These are phyloP conservation scores for Drosophila nigromelanica DNA, from an alignment of 1,140 invertebrate species.

Conservation along the genomic window DNA sequence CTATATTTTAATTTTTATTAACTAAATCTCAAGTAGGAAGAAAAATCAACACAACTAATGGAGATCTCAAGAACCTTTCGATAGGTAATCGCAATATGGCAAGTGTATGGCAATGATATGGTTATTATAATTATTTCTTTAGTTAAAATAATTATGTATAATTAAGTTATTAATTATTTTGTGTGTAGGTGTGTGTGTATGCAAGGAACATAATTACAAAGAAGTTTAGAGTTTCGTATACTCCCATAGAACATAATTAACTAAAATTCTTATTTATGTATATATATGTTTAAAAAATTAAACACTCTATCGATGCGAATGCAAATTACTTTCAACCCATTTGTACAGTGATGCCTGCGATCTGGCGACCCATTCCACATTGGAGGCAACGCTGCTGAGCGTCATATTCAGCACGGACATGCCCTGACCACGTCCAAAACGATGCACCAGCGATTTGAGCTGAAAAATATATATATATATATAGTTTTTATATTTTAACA, in stretches of 20 bases:
- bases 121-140: conserved; percentile 60
- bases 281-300: neutral
- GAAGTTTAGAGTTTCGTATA: conserved; percentile 31
- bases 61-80: conserved; percentile 54
- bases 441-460: conserved; percentile 82
- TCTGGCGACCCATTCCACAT: conserved; percentile 83
- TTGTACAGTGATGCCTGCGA: conserved; percentile 82
- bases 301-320: conserved; percentile 69
- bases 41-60: conserved; percentile 48
- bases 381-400: conserved; percentile 80
- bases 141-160: conserved; percentile 51
- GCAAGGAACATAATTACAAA: conserved; percentile 80
- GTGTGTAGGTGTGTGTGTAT: conserved; percentile 28
- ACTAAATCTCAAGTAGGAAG: conserved; percentile 34
- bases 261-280: conserved; percentile 29
- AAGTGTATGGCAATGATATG: conserved; percentile 72
- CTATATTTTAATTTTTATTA: conserved; percentile 31
- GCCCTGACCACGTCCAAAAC: conserved; percentile 81
- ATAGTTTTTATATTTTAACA: too few relatives aligned
- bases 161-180: conserved; percentile 31
- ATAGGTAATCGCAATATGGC: conserved; percentile 33
- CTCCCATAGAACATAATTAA: conserved; percentile 34
- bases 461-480: conserved; percentile 13
- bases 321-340: conserved; percentile 82
- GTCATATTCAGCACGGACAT: conserved; percentile 83